These are phyloP conservation scores for Petrocephalus microphthalmus DNA, from an alignment of 2,113 vertebrate genomes.

Conservation along the genomic window DNA sequence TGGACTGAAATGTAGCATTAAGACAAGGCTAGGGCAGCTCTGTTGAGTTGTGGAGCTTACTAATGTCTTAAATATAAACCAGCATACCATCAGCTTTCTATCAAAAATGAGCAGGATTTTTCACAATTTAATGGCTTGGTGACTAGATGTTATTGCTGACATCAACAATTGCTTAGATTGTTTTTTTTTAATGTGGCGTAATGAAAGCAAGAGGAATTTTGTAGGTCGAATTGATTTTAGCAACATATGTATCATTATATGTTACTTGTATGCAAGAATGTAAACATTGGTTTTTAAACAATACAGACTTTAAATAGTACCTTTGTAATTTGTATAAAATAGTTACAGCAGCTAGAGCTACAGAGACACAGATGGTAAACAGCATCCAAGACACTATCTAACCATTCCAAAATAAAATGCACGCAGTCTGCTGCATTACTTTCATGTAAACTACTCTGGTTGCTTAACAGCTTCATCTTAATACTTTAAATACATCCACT, in stretches of 20 bases:
- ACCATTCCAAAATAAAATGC: not conserved
- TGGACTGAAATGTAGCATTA: not conserved
- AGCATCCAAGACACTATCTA: not conserved
- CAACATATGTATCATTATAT: not conserved
- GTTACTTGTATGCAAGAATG: not conserved
- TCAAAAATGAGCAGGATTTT: not conserved
- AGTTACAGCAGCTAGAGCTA: conserved; percentile 4
- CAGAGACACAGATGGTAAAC: not conserved
- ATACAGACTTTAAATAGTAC: not conserved
- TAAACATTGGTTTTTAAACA: not conserved
- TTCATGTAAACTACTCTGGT: not conserved
- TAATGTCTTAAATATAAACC: not conserved
- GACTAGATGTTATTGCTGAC: not conserved
- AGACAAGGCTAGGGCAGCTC: not conserved
- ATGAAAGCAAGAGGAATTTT: not conserved
- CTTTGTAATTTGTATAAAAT: not conserved
- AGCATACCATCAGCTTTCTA: not conserved
- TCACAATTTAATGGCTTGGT: not conserved
- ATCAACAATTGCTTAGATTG: not conserved
- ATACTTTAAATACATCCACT: not conserved
- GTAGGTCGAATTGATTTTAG: not conserved
- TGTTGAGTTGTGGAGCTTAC: not conserved
- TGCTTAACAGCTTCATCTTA: not conserved
- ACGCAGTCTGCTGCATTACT: not conserved
- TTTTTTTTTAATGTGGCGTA: not conserved